A percentile compares a stretch with the other conserved stretches of the same genome.
Evolutionary conservation across 1,140 invertebrate genomes (phyloP).

Genomic region (Eriosoma lanigerum): DNA sequence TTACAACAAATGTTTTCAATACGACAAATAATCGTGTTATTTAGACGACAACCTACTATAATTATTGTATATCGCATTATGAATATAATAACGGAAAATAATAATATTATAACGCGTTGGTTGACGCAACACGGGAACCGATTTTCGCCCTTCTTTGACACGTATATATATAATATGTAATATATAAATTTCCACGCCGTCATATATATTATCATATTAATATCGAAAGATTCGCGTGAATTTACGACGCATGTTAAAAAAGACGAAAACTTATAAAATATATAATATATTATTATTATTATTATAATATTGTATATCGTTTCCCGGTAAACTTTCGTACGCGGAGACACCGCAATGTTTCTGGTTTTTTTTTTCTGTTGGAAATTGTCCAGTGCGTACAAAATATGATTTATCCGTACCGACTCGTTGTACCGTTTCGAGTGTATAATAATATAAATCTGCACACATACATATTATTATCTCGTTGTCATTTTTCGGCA

Average conservation of each 20-base stretch:
- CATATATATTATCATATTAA: not conserved
- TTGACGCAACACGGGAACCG: not conserved
- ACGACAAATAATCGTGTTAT: too few species aligned
- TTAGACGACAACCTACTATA: not conserved
- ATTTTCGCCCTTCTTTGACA: not conserved
- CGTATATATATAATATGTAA: not conserved
- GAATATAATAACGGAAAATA: not conserved
- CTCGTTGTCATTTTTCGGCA: constrained; percentile 19
- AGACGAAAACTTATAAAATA: not conserved
- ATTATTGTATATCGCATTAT: not conserved
- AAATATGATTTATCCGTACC: constrained; percentile 26
- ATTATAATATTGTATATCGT: not conserved
- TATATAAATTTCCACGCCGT: not conserved
- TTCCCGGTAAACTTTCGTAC: not conserved
- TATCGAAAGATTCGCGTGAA: not conserved
- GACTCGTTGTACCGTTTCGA: constrained; percentile 10
- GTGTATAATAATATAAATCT: not conserved
- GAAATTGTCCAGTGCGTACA: constrained; percentile 27
- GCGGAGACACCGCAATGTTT: not conserved
- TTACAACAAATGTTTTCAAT: not conserved
- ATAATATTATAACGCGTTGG: not conserved
- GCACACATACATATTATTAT: not conserved
- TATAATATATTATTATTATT: not conserved
- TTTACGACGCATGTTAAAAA: not conserved
- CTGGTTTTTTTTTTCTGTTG: constrained; percentile 10